These are phyloP conservation scores for Alitta virens DNA, from an alignment of 2,888 invertebrate genomes.

Conservation along the genomic window DNA sequence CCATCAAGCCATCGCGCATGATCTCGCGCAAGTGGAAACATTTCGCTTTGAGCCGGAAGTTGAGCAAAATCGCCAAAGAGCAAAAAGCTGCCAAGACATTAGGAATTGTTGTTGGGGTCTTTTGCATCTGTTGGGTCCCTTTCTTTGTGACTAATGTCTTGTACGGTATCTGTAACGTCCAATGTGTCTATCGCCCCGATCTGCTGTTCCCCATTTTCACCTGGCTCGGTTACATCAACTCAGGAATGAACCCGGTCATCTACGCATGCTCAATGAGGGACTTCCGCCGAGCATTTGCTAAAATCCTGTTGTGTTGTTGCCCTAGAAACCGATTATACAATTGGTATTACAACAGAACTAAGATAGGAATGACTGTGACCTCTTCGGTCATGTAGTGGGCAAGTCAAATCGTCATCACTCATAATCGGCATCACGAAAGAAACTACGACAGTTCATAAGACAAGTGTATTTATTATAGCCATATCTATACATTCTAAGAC, in stretches of 20 bases:
- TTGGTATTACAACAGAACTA: background rate
- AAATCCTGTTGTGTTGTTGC: conserved; percentile 72
- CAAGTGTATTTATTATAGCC: too few species aligned
- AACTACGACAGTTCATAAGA: too few species aligned
- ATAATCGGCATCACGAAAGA: too few species aligned
- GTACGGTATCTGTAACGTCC: conserved; percentile 79
- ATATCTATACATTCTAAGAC: too few species aligned
- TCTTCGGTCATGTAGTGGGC: too few species aligned
- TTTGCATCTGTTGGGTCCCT: conserved; percentile 95
- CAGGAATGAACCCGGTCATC: conserved; percentile 74
- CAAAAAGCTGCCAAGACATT: conserved; percentile 96
- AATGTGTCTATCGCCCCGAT: conserved; percentile 53
- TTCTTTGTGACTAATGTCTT: conserved; percentile 93
- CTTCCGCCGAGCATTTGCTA: conserved; percentile 82
- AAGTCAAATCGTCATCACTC: too few species aligned
- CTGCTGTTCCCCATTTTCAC: conserved; percentile 53
- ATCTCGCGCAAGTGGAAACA: conserved; percentile 52
- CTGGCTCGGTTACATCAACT: conserved; percentile 57
- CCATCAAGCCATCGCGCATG: conserved; percentile 20
- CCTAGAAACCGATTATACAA: conserved; percentile 34
- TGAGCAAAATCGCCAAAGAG: conserved; percentile 94
- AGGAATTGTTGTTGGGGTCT: conserved; percentile 95
- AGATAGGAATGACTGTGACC: too few species aligned
- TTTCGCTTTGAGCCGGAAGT: conserved; percentile 86
- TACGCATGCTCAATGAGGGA: conserved; percentile 98